A percentile compares a stretch with the other conserved stretches of the same genome.
phyloP scores from a whole-genome alignment of 2,888 invertebrate genomes.

The Sialis lutaria region DNA sequence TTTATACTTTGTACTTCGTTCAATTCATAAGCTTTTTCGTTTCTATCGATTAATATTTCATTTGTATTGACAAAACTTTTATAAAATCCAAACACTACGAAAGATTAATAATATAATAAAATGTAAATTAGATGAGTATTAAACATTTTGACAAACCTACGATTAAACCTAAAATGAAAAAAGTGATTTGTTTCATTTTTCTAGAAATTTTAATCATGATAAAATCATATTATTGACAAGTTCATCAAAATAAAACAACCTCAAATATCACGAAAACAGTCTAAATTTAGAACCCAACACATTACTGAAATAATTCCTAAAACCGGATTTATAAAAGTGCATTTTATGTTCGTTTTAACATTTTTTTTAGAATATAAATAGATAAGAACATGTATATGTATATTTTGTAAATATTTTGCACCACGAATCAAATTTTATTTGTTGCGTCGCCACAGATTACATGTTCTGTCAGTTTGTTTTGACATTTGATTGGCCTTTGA shows the following conservation, averaged over 20 bases:
- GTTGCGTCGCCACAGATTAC: too few species aligned
- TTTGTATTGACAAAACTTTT: slow-evolving; percentile 23
- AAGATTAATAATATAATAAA: neutral
- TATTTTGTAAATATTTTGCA: too few species aligned
- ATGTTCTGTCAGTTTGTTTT: neutral
- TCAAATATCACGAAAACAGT: too few species aligned
- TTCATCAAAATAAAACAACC: too few species aligned
- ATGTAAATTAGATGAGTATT: neutral
- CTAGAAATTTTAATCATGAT: slow-evolving; percentile 12
- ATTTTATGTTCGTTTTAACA: too few species aligned
- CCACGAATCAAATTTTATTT: too few species aligned
- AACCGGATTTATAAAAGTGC: too few species aligned
- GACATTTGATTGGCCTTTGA: neutral
- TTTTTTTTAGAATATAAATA: too few species aligned
- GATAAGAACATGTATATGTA: too few species aligned
- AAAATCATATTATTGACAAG: too few species aligned
- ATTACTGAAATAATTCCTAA: too few species aligned
- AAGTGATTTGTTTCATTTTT: slow-evolving; percentile 14
- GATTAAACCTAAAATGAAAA: slow-evolving; percentile 10
- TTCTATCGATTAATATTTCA: slow-evolving; percentile 12
- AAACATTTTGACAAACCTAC: slow-evolving; percentile 11
- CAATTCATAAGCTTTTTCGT: slow-evolving; percentile 10
- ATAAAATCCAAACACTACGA: slow-evolving; percentile 25
- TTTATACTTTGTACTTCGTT: slow-evolving; percentile 7
- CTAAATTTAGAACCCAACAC: too few species aligned